Conservation (phyloP, 2,113 vertebrate species). For the Oncorhynchus keta region DNA sequence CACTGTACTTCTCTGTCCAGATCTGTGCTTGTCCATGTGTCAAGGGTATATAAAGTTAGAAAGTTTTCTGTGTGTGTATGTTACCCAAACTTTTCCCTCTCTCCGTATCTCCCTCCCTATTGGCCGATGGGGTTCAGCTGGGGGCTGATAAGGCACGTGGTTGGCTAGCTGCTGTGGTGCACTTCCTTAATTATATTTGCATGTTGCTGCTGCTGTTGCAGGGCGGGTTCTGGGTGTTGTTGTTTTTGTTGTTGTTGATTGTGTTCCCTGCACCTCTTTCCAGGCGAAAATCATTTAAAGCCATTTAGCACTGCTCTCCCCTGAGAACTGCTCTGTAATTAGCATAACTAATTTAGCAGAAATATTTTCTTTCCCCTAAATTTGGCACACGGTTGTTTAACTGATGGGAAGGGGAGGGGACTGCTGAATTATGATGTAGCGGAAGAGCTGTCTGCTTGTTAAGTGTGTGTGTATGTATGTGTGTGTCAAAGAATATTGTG, state of each 20-base stretch:
- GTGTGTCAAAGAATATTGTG: background rate
- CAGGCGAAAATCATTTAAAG: conserved; percentile 78
- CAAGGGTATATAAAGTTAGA: conserved; percentile 43
- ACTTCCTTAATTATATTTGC: conserved; percentile 43
- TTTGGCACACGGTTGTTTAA: conserved; percentile 38
- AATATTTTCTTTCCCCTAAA: conserved; percentile 73
- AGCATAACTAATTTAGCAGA: conserved; percentile 81
- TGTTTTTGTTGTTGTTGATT: conserved; percentile 18
- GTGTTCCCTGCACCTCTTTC: conserved; percentile 64
- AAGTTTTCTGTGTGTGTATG: too few relatives aligned
- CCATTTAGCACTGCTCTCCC: conserved; percentile 71
- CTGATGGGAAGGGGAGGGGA: background rate
- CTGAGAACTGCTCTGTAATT: conserved; percentile 74
- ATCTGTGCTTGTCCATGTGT: conserved; percentile 55
- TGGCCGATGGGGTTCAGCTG: conserved; percentile 15
- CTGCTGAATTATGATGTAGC: conserved; percentile 66
- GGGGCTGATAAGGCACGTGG: conserved; percentile 58
- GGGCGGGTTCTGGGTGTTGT: conserved; percentile 39
- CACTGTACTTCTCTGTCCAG: conserved; percentile 42
- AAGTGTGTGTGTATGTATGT: conserved; percentile 17
- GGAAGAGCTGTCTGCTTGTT: conserved; percentile 64
- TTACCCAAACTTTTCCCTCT: conserved; percentile 36
- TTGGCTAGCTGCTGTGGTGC: conserved; percentile 36
- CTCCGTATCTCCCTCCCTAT: conserved; percentile 2
- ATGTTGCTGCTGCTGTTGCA: conserved; percentile 53